These are phyloP conservation scores for Fratercula arctica DNA, from an alignment of 2,797 vertebrate genomes.

Conservation along the genomic window DNA sequence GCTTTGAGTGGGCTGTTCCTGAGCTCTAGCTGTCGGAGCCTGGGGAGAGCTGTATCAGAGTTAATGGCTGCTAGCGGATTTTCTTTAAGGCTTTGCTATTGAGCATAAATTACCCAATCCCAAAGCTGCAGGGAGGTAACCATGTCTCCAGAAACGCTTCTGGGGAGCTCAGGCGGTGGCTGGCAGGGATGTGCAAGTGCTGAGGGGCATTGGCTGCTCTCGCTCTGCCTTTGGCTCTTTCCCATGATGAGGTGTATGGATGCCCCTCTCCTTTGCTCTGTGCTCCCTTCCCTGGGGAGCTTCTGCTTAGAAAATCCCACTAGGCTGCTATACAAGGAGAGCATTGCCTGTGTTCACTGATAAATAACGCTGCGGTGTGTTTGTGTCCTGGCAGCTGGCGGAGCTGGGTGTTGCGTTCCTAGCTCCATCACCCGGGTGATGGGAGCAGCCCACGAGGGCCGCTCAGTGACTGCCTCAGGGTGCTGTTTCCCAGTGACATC, in stretches of 20 bases:
- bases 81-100: background rate
- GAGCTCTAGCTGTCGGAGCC: background rate
- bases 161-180: background rate
- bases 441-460: fast-evolving
- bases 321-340: background rate
- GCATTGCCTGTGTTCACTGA: fast-evolving
- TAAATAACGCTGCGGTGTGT: fast-evolving
- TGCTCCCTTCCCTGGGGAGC: background rate
- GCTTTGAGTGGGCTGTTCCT: background rate
- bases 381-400: background rate
- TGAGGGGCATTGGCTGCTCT: background rate
- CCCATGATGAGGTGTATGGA: fast-evolving
- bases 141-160: background rate
- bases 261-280: background rate
- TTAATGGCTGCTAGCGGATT: background rate
- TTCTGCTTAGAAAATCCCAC: background rate
- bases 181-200: background rate
- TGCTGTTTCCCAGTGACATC: background rate
- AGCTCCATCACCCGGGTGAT: background rate
- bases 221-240: background rate
- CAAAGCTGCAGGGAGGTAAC: background rate
- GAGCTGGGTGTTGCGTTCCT: background rate
- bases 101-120: background rate
- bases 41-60: background rate
- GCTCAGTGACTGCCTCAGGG: fast-evolving